Conservation (phyloP, 2,797 vertebrate species). For the Pseudomugil gertrudae region DNA sequence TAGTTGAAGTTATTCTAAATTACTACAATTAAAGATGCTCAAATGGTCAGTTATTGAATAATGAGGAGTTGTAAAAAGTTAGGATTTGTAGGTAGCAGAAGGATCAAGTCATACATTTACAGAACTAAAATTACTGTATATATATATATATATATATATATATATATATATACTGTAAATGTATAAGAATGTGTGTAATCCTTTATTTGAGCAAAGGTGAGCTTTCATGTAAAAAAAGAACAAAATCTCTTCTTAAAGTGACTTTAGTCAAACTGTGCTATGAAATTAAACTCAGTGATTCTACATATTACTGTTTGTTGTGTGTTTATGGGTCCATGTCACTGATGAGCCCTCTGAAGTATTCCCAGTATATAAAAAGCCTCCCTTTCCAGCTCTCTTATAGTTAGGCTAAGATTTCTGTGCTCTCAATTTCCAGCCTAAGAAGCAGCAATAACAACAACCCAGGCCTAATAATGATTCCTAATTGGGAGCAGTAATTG, state of each 20-base stretch:
- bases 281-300: rapidly evolving
- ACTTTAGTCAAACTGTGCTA: background rate
- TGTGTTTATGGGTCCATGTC: background rate
- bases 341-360: background rate
- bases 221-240: background rate
- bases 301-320: background rate
- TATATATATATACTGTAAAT: no score
- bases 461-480: slow-evolving; percentile 74
- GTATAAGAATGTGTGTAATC: background rate
- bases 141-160: no score
- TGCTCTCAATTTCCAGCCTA: slow-evolving; percentile 13
- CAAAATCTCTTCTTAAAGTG: background rate
- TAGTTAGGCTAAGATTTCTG: slow-evolving; percentile 5
- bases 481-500: slow-evolving; percentile 79
- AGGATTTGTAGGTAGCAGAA: no score
- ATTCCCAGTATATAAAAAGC: background rate
- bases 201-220: no score
- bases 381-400: background rate
- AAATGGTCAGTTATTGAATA: no score
- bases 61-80: no score
- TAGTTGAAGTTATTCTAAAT: background rate
- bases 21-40: no score
- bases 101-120: no score
- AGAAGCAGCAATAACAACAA: slow-evolving; percentile 60
- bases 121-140: no score